Evolutionary conservation across 2,113 vertebrate species (phyloP).

Genomic region (Struthio camelus): DNA sequence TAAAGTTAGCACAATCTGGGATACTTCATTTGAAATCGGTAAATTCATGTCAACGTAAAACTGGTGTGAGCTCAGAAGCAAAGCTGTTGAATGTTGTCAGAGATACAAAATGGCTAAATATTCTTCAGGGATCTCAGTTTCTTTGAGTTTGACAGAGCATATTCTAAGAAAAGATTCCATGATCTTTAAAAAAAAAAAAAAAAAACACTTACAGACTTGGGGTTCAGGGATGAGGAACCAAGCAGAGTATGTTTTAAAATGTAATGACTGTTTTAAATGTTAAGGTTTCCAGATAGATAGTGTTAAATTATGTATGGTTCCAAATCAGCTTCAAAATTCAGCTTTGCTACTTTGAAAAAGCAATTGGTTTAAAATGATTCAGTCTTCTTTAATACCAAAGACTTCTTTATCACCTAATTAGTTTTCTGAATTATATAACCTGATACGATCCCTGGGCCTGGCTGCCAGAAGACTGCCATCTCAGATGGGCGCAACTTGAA

Average conservation of each 20-base stretch:
- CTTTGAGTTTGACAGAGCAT: background rate
- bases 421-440: background rate
- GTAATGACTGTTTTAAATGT: background rate
- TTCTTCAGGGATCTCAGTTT: background rate
- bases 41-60: background rate
- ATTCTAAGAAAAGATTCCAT: background rate
- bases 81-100: background rate
- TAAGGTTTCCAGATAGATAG: background rate
- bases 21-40: background rate
- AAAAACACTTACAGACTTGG: background rate
- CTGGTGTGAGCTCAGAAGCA: background rate
- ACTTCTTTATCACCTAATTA: background rate
- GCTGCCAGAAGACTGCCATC: background rate
- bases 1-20: background rate
- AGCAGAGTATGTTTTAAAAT: background rate
- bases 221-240: background rate
- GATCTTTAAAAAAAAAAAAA: background rate
- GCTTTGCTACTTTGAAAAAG: background rate
- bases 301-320: background rate
- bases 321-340: background rate
- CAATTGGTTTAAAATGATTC: background rate
- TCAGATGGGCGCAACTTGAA: background rate
- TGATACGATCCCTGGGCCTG: background rate
- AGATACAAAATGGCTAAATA: background rate
- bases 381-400: background rate